phyloP scores from a whole-genome alignment of 2,113 vertebrate genomes.

The Otis tarda region DNA sequence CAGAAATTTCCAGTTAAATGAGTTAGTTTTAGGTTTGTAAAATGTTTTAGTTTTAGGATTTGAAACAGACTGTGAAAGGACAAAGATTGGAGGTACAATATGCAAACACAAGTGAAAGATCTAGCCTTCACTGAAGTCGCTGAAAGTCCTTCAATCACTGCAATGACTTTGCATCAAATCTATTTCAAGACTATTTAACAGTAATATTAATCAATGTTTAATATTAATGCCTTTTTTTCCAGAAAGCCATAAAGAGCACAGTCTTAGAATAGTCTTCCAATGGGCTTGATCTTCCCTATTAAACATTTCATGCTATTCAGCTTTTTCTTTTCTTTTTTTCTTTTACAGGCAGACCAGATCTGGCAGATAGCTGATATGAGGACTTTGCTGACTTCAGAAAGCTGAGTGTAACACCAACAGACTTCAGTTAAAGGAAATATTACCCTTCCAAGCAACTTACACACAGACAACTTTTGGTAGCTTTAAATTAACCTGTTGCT shows the following conservation, averaged over 20 bases:
- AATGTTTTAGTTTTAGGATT: not conserved
- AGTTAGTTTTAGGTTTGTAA: not conserved
- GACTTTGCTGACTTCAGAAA: conserved; percentile 24
- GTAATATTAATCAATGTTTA: conserved; percentile 19
- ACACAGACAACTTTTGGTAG: not conserved
- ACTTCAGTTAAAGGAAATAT: conserved; percentile 4
- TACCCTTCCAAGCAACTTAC: not conserved
- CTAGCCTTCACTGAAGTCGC: not conserved
- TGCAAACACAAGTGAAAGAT: not conserved
- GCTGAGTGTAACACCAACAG: not conserved
- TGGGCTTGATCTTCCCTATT: not conserved
- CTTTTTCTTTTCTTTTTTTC: conserved; percentile 33
- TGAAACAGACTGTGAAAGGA: not conserved
- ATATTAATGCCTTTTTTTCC: not conserved
- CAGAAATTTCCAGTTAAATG: not conserved
- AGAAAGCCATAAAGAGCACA: not conserved
- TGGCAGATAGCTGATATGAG: conserved; percentile 40
- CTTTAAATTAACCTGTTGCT: conserved; percentile 70
- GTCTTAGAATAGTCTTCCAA: not conserved
- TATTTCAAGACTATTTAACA: conserved; percentile 18
- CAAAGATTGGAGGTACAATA: not conserved
- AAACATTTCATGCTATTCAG: conserved; percentile 29
- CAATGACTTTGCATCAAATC: not conserved
- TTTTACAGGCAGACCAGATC: conserved; percentile 54
- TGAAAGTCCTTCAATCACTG: not conserved